Conservation (phyloP, 2,113 vertebrate genomes). For the Bagarius yarrelli region DNA sequence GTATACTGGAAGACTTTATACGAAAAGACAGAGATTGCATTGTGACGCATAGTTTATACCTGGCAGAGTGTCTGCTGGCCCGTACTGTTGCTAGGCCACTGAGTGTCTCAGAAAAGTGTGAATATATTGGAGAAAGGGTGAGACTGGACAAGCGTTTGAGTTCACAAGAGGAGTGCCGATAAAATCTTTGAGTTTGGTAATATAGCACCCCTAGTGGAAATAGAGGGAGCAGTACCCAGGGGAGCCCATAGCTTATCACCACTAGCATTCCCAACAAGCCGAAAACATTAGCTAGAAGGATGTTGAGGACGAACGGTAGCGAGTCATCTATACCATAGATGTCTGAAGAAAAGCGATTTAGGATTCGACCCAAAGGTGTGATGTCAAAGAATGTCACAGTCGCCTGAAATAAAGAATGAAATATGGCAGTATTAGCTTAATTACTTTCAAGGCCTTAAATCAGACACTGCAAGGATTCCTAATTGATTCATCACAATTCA, state of each 20-base stretch:
- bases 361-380: constrained; percentile 83
- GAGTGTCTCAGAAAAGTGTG: constrained; percentile 92
- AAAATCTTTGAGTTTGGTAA: constrained; percentile 80
- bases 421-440: neutral
- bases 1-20: neutral
- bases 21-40: neutral
- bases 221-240: constrained; percentile 83
- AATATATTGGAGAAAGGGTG: constrained; percentile 91
- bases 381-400: constrained; percentile 88
- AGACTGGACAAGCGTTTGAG: constrained; percentile 88
- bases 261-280: constrained; percentile 83
- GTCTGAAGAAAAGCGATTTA: constrained; percentile 97
- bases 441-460: neutral
- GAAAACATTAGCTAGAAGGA: constrained; percentile 81
- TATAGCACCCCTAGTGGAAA: constrained; percentile 79
- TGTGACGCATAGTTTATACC: constrained; percentile 66
- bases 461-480: neutral
- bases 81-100: constrained; percentile 84
- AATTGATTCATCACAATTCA: neutral
- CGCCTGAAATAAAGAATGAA: constrained; percentile 68
- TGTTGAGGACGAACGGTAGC: constrained; percentile 91
- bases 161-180: constrained; percentile 85
- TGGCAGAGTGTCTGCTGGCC: constrained; percentile 74
- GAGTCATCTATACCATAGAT: constrained; percentile 84
- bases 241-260: constrained; percentile 84